A percentile compares a stretch with the other conserved stretches of the same genome.
Conservation (phyloP, 2,113 vertebrate species). For the Cyprinodon tularosa region DNA sequence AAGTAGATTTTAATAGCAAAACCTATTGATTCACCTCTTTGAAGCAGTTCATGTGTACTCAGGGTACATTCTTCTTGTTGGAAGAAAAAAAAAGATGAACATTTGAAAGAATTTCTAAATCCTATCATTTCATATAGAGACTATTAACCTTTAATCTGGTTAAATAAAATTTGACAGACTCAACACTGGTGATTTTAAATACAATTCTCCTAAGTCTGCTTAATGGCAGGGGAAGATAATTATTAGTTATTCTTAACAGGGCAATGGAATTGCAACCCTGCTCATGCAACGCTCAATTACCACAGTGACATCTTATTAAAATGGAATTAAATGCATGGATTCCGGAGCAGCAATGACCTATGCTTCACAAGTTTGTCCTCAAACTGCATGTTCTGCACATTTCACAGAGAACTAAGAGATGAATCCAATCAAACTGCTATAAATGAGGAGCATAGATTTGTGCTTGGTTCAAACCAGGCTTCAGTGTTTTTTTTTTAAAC, state of each 20-base stretch:
- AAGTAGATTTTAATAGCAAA: slow-evolving; percentile 30
- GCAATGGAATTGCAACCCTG: slow-evolving; percentile 10
- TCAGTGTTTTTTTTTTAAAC: neutral
- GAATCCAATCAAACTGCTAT: slow-evolving; percentile 24
- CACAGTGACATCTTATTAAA: slow-evolving; percentile 55
- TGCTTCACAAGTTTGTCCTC: slow-evolving; percentile 14
- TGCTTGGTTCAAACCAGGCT: neutral
- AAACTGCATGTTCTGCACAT: slow-evolving; percentile 17
- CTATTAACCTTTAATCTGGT: neutral
- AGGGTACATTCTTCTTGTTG: neutral
- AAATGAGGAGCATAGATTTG: slow-evolving; percentile 3
- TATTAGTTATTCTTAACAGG: slow-evolving; percentile 29
- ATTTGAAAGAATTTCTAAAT: neutral
- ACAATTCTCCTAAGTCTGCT: slow-evolving; percentile 2
- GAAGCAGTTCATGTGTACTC: slow-evolving; percentile 11
- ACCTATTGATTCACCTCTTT: slow-evolving; percentile 30
- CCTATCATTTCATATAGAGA: slow-evolving; percentile 1
- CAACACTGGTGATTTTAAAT: slow-evolving; percentile 2
- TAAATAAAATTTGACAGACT: slow-evolving; percentile 13
- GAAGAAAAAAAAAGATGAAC: slow-evolving; percentile 17
- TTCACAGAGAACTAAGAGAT: slow-evolving; percentile 8
- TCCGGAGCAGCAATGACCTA: slow-evolving; percentile 31
- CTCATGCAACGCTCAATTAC: slow-evolving; percentile 34
- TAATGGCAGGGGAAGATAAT: slow-evolving; percentile 11
- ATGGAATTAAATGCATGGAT: slow-evolving; percentile 46